phyloP scores from a whole-genome alignment of 2,113 vertebrate species.

The Ceratotherium simum region DNA sequence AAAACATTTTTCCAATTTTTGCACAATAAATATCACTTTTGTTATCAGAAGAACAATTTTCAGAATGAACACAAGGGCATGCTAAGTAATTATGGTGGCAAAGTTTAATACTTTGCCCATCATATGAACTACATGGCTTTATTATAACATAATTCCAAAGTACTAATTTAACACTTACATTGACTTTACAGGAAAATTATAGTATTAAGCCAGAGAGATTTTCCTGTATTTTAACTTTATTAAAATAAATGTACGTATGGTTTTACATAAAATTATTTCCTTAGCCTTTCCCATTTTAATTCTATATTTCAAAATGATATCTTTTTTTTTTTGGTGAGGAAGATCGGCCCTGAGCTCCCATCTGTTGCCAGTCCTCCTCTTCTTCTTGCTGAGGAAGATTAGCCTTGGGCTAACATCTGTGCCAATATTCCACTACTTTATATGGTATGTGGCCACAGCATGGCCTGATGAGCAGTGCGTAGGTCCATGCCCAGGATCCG shows the following conservation, averaged over 20 bases:
- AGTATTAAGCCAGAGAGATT: conserved; percentile 31
- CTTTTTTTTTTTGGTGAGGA: neutral
- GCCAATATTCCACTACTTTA: too few relatives aligned
- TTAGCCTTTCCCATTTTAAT: conserved; percentile 6
- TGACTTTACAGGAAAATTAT: conserved; percentile 49
- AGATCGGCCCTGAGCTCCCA: too few relatives aligned
- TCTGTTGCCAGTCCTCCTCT: too few relatives aligned
- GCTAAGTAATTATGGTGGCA: neutral
- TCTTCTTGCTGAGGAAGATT: too few relatives aligned
- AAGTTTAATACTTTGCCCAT: conserved; percentile 9
- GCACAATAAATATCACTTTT: conserved; percentile 4
- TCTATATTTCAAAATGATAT: conserved; percentile 26
- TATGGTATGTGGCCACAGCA: too few relatives aligned
- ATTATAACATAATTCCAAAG: conserved; percentile 24
- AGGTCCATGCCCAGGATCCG: too few relatives aligned
- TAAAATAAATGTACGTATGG: conserved; percentile 15
- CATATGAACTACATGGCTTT: neutral
- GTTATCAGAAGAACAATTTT: neutral
- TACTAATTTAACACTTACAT: conserved; percentile 54
- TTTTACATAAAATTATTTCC: conserved; percentile 47
- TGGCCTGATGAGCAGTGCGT: too few relatives aligned
- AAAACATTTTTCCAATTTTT: conserved; percentile 9
- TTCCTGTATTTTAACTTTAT: conserved; percentile 28
- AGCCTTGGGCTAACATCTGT: too few relatives aligned
- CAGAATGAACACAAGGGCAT: neutral